These are phyloP conservation scores for Caenorhabditis tropicalis DNA, from an alignment of 1,140 invertebrate genomes.

Conservation along the genomic window DNA sequence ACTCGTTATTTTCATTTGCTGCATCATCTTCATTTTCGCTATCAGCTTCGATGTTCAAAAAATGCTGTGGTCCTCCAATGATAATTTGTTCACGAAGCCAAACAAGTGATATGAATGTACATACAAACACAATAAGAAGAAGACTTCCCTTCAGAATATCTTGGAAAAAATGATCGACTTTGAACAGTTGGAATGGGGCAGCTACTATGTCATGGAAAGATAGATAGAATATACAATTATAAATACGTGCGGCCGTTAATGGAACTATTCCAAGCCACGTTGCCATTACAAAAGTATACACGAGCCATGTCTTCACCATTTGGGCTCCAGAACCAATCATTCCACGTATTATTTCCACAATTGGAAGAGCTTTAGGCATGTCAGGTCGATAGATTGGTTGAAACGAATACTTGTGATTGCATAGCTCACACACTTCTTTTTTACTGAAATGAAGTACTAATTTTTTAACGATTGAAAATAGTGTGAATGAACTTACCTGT, in stretches of 20 bases:
- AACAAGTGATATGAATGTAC: constrained; percentile 95
- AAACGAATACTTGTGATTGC: constrained; percentile 95
- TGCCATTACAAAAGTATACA: constrained; percentile 91
- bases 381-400: constrained; percentile 98
- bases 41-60: constrained; percentile 42
- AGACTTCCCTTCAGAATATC: constrained; percentile 59
- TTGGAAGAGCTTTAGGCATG: constrained; percentile 93
- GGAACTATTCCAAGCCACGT: constrained; percentile 97
- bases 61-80: constrained; percentile 90
- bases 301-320: constrained; percentile 92
- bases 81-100: constrained; percentile 98
- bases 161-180: constrained; percentile 62
- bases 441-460: too few species aligned
- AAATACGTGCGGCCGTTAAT: constrained; percentile 82
- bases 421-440: constrained; percentile 98
- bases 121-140: constrained; percentile 80
- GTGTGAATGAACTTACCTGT: constrained; percentile 75
- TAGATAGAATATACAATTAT: constrained; percentile 54
- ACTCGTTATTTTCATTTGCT: constrained; percentile 67
- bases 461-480: too few species aligned
- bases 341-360: constrained; percentile 85
- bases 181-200: constrained; percentile 83
- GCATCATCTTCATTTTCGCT: constrained; percentile 74
- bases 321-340: constrained; percentile 79
- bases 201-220: constrained; percentile 69